Base-by-base conservation (phyloP, 2,888 invertebrate species). In the Auanema freiburgensis region DNA sequence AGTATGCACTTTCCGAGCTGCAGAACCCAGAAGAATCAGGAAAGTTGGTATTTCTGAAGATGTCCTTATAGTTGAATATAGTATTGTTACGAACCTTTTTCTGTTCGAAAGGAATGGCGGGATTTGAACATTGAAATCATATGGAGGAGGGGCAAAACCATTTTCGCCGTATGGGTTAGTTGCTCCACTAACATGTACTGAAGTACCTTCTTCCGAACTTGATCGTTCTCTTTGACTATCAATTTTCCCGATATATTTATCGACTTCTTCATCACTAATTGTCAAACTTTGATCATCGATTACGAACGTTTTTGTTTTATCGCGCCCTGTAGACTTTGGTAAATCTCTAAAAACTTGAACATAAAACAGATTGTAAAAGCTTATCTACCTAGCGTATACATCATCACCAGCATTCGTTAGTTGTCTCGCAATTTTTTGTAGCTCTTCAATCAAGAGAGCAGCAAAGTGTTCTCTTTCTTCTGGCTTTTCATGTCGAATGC, bases 101-200 rank as follows among this genome's bases (percentile, higher is more conserved):
- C 21, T 52, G 52, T 16, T 52, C 6, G 24, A 52, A 8, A 24
- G 24, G 8, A 18, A 21, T 12, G 16, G 25, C 16, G 62, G 62
- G 23, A 62, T 56, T 4, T 33, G 23, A 2, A 62, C 40, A 41
- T 62, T 62, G 12, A 58, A 53, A n/a, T 53, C 53, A 16, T 59
- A 58, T 21, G 71, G 71, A 1, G 69, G 71, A n/a, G 73, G 69
- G 3, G 67, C 73, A 46, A 73, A 69, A 6, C 67, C 67, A 24
- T 65, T 62, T 10, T 24, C 56, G 21, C 69, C 69, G 42, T 69
- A 69, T 23, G 74, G 66, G 0, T 24, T 21, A 0, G 59, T 33
- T 33, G 33, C 33, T 33, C 33, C 33, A 33, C 33, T 33, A 33
- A 33, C 33, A 33, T 33, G 33, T 33, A 33, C 33, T 33, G 33